These are phyloP conservation scores for Drosophila formosana DNA, from an alignment of 2,888 invertebrate species.

Conservation along the genomic window DNA sequence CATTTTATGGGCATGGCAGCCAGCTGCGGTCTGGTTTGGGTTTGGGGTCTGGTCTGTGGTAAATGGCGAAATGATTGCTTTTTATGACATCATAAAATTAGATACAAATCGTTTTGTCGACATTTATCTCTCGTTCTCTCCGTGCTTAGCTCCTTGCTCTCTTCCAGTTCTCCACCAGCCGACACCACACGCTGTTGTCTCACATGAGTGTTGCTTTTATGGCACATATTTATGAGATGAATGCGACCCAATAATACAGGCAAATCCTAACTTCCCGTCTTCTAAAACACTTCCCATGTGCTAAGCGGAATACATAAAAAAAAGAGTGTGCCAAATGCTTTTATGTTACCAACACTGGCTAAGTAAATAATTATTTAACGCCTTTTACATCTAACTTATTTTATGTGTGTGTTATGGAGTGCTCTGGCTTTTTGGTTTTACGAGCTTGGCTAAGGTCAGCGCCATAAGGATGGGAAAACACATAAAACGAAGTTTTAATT, in stretches of 20 bases:
- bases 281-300: slow-evolving; percentile 31
- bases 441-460: slow-evolving; percentile 51
- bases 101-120: slow-evolving; percentile 83
- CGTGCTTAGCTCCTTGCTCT: slow-evolving; percentile 39
- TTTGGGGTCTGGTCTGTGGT: slow-evolving; percentile 61
- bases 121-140: slow-evolving; percentile 69
- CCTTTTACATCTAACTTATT: slow-evolving; percentile 52
- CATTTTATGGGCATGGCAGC: slow-evolving; percentile 66
- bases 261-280: slow-evolving; percentile 16
- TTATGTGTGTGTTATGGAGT: slow-evolving; percentile 58
- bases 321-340: slow-evolving; percentile 67
- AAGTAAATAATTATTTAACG: slow-evolving; percentile 73
- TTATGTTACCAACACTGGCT: slow-evolving; percentile 53
- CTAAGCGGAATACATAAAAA: slow-evolving; percentile 43
- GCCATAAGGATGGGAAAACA: not conserved
- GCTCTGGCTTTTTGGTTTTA: slow-evolving; percentile 46
- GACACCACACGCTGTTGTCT: not conserved
- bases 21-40: slow-evolving; percentile 69
- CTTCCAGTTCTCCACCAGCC: not conserved
- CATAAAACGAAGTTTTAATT: slow-evolving; percentile 40
- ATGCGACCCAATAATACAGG: slow-evolving; percentile 34
- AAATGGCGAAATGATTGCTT: slow-evolving; percentile 83
- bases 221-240: slow-evolving; percentile 55
- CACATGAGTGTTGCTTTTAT: slow-evolving; percentile 51
- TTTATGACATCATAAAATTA: slow-evolving; percentile 84